Evolutionary conservation across 1,140 invertebrate genomes (phyloP), one percentile per base, ranked within the genome.

Genomic region (Samia ricini): DNA sequence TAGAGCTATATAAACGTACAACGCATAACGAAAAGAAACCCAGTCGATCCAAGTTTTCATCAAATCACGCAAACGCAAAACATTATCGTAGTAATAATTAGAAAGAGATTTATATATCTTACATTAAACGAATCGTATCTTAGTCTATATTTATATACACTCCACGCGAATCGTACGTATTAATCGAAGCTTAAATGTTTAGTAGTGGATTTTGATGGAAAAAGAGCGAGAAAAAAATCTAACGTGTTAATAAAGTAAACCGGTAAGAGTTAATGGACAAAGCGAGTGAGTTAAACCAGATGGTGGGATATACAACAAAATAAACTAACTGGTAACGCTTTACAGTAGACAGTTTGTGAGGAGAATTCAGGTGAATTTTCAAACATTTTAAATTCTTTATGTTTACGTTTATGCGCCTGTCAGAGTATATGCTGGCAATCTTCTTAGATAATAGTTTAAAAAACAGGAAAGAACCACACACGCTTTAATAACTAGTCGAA

Each of bases 221-320:
- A 69, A 76, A 75, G 74, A n/a, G n/a, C n/a, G n/a, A n/a, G n/a
- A n/a, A n/a, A n/a, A 80, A 81, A 83, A 84, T n/a, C n/a, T 74
- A 83, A 64, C 63, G 59, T 58, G 69, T 68, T 76, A 69, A 76
- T 67, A 84, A 83, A 83, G 76, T 81, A 84, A 88, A 84, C 74
- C 76, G 76, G 73, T 74, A 68, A 71, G 74, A 68, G 79, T 71
- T 89, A 89, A 87, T 87, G 81, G 80, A 83, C 67, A 77, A 69
- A 74, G 64, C 61, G 83, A 87, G 74, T 85, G 85, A 89, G 81
- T 57, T 64, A 72, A 87, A 85, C 78, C 84, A 88, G 83, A 83
- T 80, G 81, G 82, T 77, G 74, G 42, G 57, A 64, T n/a, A n/a
- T 64, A 42, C 69, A 72, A 78, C 74, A 81, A 86, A 86, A 84